Evolutionary conservation across 1,140 invertebrate genomes (phyloP), one percentile per base, ranked within the genome.

Genomic region (Heliothis virescens): DNA sequence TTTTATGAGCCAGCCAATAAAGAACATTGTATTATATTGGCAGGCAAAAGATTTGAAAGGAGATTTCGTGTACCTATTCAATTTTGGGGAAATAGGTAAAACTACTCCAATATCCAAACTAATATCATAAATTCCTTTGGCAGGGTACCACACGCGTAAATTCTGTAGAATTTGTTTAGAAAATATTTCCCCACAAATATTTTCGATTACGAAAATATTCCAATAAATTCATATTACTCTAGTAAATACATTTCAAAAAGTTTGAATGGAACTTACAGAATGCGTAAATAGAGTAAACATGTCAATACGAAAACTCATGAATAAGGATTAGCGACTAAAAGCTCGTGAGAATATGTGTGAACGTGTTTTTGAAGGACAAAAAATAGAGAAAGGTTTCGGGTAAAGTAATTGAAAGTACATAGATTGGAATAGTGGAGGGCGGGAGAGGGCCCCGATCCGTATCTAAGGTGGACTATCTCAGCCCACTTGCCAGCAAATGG

Each of bases 391-490:
- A 84, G 81, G 82, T 84, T 85, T 79, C 71, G 80, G 79, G 76
- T 76, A 88, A 87, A 90, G 87, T 90, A 92, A 92, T 92, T 90
- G 87, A 87, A 88, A 91, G 87, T 85, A 91, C 84, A 89, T 89
- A 87, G 86, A 89, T 90, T 89, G 87, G 79, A 87, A 89, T 85
- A 84, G 82, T 29, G 59, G 67, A 82, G 81, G 85, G 85, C 83
- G 83, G 60, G 50, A 29, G 80, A 80, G 55, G 82, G 83, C 82
- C 85, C 73, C 85, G 87, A 89, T 91, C 85, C 86, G 85, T 91
- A 92, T 91, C 90, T 90, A 87, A 89, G 88, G 90, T 91, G 82
- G 90, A 92, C 92, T 93, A 94, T 94, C 89, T 82, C 92, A 91
- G 86, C 79, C 88, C 92, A 93, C 92, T 94, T 93, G 90, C 82